phyloP scores from a whole-genome alignment of 2,113 vertebrate genomes.

The Chloropsis hardwickii region DNA sequence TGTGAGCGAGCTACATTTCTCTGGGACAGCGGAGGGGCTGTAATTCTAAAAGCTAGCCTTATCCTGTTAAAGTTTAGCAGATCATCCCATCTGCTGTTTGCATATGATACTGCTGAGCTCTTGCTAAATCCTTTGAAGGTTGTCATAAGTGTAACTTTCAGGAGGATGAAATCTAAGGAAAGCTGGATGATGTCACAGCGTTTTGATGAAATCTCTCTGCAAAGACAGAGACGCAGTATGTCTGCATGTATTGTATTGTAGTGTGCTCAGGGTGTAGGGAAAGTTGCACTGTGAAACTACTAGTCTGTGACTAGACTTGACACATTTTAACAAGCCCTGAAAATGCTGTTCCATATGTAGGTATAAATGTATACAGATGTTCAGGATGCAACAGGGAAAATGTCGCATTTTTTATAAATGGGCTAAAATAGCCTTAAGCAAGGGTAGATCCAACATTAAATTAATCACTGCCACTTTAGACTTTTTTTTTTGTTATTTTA shows the following conservation, averaged over 20 bases:
- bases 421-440: background rate
- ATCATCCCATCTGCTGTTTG: background rate
- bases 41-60: background rate
- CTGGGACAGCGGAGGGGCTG: background rate
- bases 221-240: fast-evolving
- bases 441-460: background rate
- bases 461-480: background rate
- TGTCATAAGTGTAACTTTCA: background rate
- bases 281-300: background rate
- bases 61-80: background rate
- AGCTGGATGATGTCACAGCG: background rate
- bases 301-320: background rate
- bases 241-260: background rate
- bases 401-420: background rate
- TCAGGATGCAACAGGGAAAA: background rate
- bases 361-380: background rate
- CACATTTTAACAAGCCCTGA: background rate
- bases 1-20: background rate
- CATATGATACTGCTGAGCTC: background rate
- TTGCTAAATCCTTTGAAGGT: background rate
- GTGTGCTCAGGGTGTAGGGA: background rate
- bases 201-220: background rate
- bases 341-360: background rate
- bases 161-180: background rate
- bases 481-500: background rate